Evolutionary conservation across 1,140 invertebrate genomes (phyloP).

Genomic region (Limonius californicus): DNA sequence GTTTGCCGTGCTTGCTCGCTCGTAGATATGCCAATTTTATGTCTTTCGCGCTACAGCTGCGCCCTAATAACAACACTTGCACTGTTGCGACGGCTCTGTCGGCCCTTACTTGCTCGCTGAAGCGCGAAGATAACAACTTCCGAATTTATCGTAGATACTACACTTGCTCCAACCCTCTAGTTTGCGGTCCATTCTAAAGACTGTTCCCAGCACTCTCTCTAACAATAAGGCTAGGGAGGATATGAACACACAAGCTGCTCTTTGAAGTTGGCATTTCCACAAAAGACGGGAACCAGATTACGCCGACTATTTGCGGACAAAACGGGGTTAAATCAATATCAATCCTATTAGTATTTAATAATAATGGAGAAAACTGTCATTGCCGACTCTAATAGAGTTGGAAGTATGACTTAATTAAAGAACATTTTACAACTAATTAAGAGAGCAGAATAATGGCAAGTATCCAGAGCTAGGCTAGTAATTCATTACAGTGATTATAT

Average conservation of each 20-base stretch:
- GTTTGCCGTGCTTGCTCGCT: neutral
- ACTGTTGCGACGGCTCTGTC: neutral
- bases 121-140: slow-evolving; percentile 12
- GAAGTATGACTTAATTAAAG: no score
- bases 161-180: slow-evolving; percentile 2
- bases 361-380: no score
- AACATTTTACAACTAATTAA: no score
- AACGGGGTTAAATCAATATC: neutral
- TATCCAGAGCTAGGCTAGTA: no score
- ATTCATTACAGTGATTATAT: no score
- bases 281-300: slow-evolving; percentile 4
- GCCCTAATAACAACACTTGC: neutral
- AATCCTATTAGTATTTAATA: no score
- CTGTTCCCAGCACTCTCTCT: neutral
- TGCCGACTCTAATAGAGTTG: no score
- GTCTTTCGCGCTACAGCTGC: neutral
- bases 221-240: slow-evolving; percentile 1
- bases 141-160: slow-evolving; percentile 5
- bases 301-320: neutral
- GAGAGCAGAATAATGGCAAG: no score
- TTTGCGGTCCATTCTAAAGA: slow-evolving; percentile 13
- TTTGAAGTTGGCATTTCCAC: slow-evolving; percentile 3
- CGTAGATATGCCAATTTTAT: slow-evolving; percentile 9
- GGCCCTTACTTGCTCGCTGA: slow-evolving; percentile 4
- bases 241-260: neutral